Evolutionary conservation across 2,797 vertebrate species (phyloP), one percentile per base, ranked within the genome.

Genomic region (Thripadectes ignobilis): DNA sequence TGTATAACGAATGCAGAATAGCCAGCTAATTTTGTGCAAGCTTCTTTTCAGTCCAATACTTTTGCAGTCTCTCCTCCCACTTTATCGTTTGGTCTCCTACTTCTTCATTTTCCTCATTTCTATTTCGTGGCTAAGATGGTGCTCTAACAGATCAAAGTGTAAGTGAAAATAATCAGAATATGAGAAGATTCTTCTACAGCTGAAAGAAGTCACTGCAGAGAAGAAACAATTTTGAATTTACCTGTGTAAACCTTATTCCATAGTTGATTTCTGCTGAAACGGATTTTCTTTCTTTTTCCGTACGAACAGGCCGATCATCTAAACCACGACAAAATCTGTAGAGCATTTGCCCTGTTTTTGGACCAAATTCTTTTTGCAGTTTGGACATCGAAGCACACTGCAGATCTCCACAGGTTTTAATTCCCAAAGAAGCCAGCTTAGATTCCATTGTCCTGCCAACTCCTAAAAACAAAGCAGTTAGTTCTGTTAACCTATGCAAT

Each of bases 181-280:
- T 16, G 57, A 89, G 65, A 87, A 91, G 48, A 66, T 66, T 69
- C 49, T 82, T 92, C 74, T 49, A 52, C 4, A 87, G 65, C 24
- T 79, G 86, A 74, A 93, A 92, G 46, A 85, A 91, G 29, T 75
- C 69, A 80, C 36, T 38, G 30, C 32, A 89, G 69, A 88, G 92
- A 89, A 76, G 19, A 71, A 85, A 14, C 7, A 72, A 58, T 22
- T 69, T 80, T 52, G 23, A 75, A 55, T 93, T 93, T 97, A 99
- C 98, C 98, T 99, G 98, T 38, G 98, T 98, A 95, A 99, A 99
- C 51, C 99, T 99, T 95, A 99, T 99, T 94, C 99, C 99, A 96
- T 99, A 99, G 97, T 99, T 99, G 98, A 99, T 99, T 96, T 99
- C 99, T 32, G 99, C 99, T 15, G 99, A 99, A 95, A 99, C 98